Percentiles rank a stretch among this genome's conserved stretches.
Conservation (phyloP, 2,797 vertebrate species). For the Scolopax rusticola region DNA sequence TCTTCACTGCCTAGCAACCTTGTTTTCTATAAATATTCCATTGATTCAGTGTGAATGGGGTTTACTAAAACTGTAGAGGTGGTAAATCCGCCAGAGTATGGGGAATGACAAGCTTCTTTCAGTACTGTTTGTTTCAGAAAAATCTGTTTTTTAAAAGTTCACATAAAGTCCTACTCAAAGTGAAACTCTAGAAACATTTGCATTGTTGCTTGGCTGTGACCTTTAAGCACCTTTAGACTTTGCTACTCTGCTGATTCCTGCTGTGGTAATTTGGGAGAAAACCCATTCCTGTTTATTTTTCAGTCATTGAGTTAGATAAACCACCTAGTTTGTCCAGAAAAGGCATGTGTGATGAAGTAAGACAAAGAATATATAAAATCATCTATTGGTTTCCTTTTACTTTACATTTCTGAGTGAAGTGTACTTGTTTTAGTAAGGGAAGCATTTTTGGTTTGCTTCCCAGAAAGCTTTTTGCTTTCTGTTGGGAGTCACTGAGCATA, state of each 20-base stretch:
- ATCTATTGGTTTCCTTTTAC: background rate
- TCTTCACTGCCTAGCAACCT: background rate
- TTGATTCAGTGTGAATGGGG: background rate
- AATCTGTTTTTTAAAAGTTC: background rate
- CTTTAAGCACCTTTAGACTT: background rate
- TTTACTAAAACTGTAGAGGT: background rate
- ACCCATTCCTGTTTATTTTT: background rate
- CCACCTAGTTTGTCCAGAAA: background rate
- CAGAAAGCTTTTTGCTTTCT: constrained; percentile 36
- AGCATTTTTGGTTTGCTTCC: constrained; percentile 32
- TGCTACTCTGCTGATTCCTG: background rate
- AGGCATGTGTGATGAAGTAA: background rate
- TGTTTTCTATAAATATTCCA: background rate
- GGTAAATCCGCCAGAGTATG: background rate
- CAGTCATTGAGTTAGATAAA: background rate
- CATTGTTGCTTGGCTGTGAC: background rate
- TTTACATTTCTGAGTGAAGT: constrained; percentile 26
- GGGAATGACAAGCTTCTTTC: background rate
- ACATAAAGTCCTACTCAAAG: background rate
- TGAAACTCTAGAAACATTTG: background rate
- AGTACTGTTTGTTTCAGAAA: background rate
- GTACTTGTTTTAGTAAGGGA: background rate
- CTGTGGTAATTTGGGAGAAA: background rate
- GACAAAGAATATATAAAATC: background rate
- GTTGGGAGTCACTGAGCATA: background rate